phyloP scores from a whole-genome alignment of 2,888 invertebrate genomes.

The Malthinus seriepunctatus region DNA sequence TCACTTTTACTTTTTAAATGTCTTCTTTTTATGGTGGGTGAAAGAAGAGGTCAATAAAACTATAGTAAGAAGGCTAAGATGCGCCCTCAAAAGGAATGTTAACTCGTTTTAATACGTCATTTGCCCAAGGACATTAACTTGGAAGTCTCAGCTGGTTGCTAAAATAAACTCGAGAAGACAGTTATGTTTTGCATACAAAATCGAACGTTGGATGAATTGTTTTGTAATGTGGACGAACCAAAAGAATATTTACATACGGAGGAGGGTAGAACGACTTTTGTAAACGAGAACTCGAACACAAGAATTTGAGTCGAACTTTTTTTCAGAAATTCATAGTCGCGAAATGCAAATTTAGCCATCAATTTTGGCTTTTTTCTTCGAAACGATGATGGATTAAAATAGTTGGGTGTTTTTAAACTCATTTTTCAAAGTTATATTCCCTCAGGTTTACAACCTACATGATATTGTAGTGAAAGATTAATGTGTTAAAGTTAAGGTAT shows the following conservation, averaged over 20 bases:
- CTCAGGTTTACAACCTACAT: too few relatives aligned
- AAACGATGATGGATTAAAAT: too few relatives aligned
- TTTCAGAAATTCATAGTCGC: too few relatives aligned
- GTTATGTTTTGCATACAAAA: constrained; percentile 17
- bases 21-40: constrained; percentile 10
- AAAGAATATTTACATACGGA: neutral
- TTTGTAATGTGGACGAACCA: neutral
- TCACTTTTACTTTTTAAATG: constrained; percentile 30
- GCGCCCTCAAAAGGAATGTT: constrained; percentile 39
- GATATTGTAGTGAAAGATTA: too few relatives aligned
- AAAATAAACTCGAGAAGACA: constrained; percentile 16
- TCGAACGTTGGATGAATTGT: neutral
- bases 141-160: constrained; percentile 20
- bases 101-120: constrained; percentile 26
- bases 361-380: too few relatives aligned
- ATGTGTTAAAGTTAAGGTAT: too few relatives aligned
- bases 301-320: too few relatives aligned
- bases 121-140: constrained; percentile 21
- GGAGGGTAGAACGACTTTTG: too few relatives aligned
- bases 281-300: too few relatives aligned
- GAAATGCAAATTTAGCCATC: too few relatives aligned
- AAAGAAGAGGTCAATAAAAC: constrained; percentile 26
- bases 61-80: constrained; percentile 29
- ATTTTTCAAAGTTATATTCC: too few relatives aligned
- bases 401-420: too few relatives aligned